Evolutionary conservation across 2,888 invertebrate species (phyloP).

Genomic region (Campoplex capitator): DNA sequence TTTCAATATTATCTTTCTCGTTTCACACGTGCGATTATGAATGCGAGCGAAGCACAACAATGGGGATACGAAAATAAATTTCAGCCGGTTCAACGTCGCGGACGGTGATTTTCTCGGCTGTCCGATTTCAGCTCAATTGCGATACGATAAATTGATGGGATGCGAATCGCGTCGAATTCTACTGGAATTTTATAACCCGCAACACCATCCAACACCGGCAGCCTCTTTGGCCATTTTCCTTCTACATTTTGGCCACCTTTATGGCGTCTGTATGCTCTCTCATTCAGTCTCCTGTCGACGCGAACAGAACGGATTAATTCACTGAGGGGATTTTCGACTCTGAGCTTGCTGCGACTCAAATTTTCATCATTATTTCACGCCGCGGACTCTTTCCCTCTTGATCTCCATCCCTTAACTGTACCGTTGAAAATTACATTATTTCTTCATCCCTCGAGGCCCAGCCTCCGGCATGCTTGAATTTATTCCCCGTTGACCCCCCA

Average conservation of each 20-base stretch:
- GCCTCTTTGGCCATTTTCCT: constrained; percentile 20
- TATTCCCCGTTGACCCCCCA: constrained; percentile 33
- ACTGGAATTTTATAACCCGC: constrained; percentile 70
- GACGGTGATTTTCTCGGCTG: constrained; percentile 65
- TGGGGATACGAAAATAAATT: constrained; percentile 10
- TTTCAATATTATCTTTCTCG: not conserved
- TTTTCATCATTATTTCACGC: constrained; percentile 67
- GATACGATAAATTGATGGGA: constrained; percentile 72
- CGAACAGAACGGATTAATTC: constrained; percentile 61
- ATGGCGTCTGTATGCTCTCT: not conserved
- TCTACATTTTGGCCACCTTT: constrained; percentile 11
- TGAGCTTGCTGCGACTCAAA: constrained; percentile 52
- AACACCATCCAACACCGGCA: not conserved
- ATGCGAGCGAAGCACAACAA: not conserved
- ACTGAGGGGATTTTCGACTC: constrained; percentile 49
- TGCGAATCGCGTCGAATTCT: constrained; percentile 72
- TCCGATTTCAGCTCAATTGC: constrained; percentile 66
- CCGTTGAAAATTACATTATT: constrained; percentile 16
- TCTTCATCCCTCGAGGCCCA: constrained; percentile 34
- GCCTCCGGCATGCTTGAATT: constrained; percentile 30
- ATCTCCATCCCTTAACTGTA: not conserved
- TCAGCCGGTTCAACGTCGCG: constrained; percentile 26
- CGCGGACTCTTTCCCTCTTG: constrained; percentile 10
- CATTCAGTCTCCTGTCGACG: constrained; percentile 14
- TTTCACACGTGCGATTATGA: not conserved